Evolutionary conservation across 2,888 invertebrate species (phyloP).

Genomic region (Drosophila setosimentum): DNA sequence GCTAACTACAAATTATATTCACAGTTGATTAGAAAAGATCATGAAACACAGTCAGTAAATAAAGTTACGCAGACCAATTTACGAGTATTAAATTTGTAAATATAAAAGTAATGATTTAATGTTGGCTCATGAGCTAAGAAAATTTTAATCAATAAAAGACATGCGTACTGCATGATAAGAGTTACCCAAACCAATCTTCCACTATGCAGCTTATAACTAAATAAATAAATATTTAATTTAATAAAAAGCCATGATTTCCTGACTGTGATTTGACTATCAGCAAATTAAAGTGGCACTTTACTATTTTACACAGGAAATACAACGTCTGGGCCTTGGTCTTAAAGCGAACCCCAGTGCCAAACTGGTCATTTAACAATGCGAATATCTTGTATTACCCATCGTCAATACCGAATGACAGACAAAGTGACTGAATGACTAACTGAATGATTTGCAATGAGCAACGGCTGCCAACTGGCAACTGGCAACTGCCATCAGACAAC

Average conservation of each 20-base stretch:
- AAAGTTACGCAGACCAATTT: not conserved
- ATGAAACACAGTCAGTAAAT: not conserved
- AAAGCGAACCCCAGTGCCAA: constrained; percentile 20
- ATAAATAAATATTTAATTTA: not conserved
- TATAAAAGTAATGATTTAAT: not conserved
- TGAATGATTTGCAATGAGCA: constrained; percentile 73
- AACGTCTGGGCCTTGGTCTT: constrained; percentile 40
- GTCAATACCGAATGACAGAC: constrained; percentile 13
- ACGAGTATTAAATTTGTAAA: not conserved
- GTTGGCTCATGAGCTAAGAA: not conserved
- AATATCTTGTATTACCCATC: constrained; percentile 31
- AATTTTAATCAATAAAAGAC: not conserved
- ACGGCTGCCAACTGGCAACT: constrained; percentile 14
- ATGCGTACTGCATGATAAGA: not conserved
- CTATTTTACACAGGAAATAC: constrained; percentile 43
- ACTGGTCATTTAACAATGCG: constrained; percentile 41
- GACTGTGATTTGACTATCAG: constrained; percentile 14
- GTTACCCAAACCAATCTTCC: not conserved
- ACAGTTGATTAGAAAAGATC: not conserved
- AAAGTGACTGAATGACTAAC: constrained; percentile 26
- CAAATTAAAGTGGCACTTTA: constrained; percentile 19
- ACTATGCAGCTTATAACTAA: not conserved
- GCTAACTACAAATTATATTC: not conserved
- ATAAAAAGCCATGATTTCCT: constrained; percentile 22
- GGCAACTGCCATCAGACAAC: constrained; percentile 15